These are phyloP conservation scores for Aphidoletes aphidimyza DNA, from an alignment of 2,888 invertebrate genomes.

Conservation along the genomic window DNA sequence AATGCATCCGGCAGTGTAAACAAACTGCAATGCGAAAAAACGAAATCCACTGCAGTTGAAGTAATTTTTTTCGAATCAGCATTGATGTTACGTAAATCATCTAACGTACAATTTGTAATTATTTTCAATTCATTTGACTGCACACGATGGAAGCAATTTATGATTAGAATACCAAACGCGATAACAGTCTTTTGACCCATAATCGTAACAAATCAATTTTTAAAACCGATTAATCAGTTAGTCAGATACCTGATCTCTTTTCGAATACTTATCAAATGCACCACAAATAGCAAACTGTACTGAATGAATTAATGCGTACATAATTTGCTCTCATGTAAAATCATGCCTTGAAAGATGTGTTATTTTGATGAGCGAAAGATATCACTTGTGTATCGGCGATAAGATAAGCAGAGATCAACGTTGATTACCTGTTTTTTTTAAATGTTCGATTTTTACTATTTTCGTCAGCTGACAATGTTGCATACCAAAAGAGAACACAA, in stretches of 20 bases:
- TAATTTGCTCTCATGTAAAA: too few species aligned
- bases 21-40: slow-evolving; percentile 60
- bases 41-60: slow-evolving; percentile 56
- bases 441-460: too few species aligned
- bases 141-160: too few species aligned
- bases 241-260: neutral
- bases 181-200: neutral
- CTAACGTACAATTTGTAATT: slow-evolving; percentile 19
- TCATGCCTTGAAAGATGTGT: neutral
- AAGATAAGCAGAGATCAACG: neutral
- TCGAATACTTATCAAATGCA: neutral
- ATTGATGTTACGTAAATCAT: slow-evolving; percentile 9
- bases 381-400: neutral
- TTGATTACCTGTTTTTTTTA: too few species aligned
- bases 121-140: neutral
- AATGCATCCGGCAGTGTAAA: slow-evolving; percentile 62
- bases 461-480: too few species aligned
- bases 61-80: neutral
- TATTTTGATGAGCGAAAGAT: neutral
- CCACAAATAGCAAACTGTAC: neutral
- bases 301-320: neutral
- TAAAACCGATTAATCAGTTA: neutral
- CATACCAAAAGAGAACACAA: too few species aligned
- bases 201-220: neutral
- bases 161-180: neutral